Percentiles rank a stretch among this genome's conserved stretches.
These are phyloP conservation scores for Bradypodion pumilum DNA, from an alignment of 2,797 vertebrate genomes.

Conservation along the genomic window DNA sequence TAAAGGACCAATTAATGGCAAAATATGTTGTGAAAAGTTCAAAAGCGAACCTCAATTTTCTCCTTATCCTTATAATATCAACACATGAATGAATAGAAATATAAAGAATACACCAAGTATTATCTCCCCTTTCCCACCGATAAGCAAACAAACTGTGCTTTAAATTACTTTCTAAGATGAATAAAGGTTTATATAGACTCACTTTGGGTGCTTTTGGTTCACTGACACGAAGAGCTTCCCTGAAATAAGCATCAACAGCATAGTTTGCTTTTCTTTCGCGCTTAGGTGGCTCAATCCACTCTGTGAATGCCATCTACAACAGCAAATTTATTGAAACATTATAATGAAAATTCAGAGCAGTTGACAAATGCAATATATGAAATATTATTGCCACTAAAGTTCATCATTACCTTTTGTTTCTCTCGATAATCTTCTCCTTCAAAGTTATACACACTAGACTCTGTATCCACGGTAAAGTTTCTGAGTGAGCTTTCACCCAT, in stretches of 20 bases:
- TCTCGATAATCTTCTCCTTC: constrained; percentile 99
- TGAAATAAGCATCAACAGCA: constrained; percentile 97
- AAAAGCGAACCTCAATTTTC: background rate
- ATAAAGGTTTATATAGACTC: constrained; percentile 39
- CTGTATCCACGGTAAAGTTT: constrained; percentile 98
- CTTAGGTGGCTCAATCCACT: constrained; percentile 99
- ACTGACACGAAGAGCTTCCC: constrained; percentile 96
- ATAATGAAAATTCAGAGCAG: background rate
- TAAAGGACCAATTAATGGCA: background rate
- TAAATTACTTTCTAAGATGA: background rate
- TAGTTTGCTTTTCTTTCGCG: constrained; percentile 98
- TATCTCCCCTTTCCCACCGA: background rate
- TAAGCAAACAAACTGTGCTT: background rate
- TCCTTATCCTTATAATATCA: background rate
- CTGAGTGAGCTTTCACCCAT: constrained; percentile 95
- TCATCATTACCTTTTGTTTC: constrained; percentile 92
- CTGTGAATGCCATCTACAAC: constrained; percentile 89
- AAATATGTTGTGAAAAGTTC: background rate
- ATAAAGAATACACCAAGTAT: too few species aligned
- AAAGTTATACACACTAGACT: constrained; percentile 97
- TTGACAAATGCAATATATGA: background rate
- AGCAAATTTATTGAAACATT: background rate
- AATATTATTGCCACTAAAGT: background rate
- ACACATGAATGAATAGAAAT: background rate
- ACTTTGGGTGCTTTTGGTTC: constrained; percentile 99